Evolutionary conservation across 1,140 invertebrate species (phyloP), one percentile per base, ranked within the genome.

Genomic region (Halictus rubicundus): DNA sequence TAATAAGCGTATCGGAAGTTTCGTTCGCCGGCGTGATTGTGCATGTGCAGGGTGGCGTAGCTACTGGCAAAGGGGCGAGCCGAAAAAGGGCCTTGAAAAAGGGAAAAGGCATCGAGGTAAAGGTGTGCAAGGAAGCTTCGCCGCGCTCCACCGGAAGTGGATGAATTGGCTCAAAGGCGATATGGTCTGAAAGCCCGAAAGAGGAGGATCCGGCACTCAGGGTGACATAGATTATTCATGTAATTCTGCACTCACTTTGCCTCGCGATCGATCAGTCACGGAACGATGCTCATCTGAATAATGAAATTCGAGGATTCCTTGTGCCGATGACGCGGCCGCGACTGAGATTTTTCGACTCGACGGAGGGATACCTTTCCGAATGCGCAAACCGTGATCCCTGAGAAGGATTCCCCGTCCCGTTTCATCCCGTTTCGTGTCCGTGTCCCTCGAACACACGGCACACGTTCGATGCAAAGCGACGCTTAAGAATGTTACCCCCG

Each of bases 181-280:
- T 82, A 85, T 86, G 84, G 83, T 60, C 82, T 86, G 84, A 86
- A 86, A 86, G 84, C 84, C 64, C 79, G 71, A 86, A 86, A 86
- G 80, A 85, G 75, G 84, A 82, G 73, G 80, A 86, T 86, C 83
- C 84, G 75, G 84, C 84, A 86, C 84, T 86, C 84, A 86, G 68
- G 74, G 75, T 75, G 84, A 86, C 84, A 86, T 86, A 86, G 84
- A 86, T 86, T 86, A 86, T 86, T 86, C 84, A 86, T 86, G 84
- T 86, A 86, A 86, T 86, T 86, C 84, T 81, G 84, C 84, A 86
- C 83, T 86, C 84, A 82, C 84, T 86, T 86, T 86, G 84, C 83
- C 80, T 68, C 37, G 83, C 84, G 84, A 86, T 86, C 84, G 84
- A 86, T 86, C 84, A 86, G 84, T 86, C 84, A 85, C 80, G 80